Percentiles rank a stretch among this genome's conserved stretches.
Conservation (phyloP, 2,888 invertebrate genomes). For the Calephelis perditalis region DNA sequence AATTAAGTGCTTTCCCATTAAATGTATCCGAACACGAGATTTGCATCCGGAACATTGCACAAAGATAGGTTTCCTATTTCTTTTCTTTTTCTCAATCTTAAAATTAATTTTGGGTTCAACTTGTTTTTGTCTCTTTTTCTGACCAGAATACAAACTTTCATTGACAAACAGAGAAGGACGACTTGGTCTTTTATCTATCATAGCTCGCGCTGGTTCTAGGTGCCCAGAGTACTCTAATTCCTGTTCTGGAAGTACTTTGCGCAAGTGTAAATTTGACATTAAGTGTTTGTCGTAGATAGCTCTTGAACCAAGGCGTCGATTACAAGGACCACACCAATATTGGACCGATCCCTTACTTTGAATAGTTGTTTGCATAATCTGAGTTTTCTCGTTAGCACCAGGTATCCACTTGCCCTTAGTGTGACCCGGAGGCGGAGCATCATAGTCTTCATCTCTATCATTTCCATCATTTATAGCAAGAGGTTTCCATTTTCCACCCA, state of each 20-base stretch:
- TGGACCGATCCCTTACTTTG: constrained; percentile 76
- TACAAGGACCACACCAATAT: constrained; percentile 90
- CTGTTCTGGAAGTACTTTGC: constrained; percentile 81
- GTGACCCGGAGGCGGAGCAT: constrained; percentile 82
- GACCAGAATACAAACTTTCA: constrained; percentile 45
- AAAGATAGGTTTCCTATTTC: constrained; percentile 77
- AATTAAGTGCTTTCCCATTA: constrained; percentile 91
- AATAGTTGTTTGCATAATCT: constrained; percentile 72
- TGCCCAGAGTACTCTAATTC: constrained; percentile 82
- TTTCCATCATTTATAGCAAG: constrained; percentile 36
- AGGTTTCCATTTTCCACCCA: constrained; percentile 22
- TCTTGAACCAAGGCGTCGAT: constrained; percentile 84
- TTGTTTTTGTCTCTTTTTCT: constrained; percentile 39
- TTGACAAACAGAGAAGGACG: constrained; percentile 57
- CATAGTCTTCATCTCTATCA: constrained; percentile 70
- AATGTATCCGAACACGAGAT: constrained; percentile 80
- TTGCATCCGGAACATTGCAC: constrained; percentile 85
- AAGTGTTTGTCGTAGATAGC: constrained; percentile 87
- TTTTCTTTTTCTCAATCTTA: constrained; percentile 55
- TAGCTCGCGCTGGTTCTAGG: constrained; percentile 48
- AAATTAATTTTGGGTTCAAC: constrained; percentile 35
- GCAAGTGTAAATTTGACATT: constrained; percentile 84
- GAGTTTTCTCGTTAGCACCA: constrained; percentile 75
- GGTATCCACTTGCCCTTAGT: constrained; percentile 92
- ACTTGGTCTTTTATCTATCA: constrained; percentile 47